Percentiles rank a stretch among this genome's conserved stretches.
Conservation (phyloP, 1,140 invertebrate genomes). For the Tetraneura akinire region DNA sequence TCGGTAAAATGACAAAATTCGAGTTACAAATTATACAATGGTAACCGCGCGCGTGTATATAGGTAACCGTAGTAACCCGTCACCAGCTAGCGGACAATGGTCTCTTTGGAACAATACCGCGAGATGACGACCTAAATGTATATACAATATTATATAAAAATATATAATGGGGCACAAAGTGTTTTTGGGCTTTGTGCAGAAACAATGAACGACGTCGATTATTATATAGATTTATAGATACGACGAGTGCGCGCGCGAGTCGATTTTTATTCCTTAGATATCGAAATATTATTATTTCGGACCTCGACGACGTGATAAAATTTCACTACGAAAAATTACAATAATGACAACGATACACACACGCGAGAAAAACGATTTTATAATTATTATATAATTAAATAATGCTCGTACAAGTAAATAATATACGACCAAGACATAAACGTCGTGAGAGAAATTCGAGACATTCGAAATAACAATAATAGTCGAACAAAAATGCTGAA, state of each 20-base stretch:
- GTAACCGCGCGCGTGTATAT: not conserved
- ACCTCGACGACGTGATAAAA: not conserved
- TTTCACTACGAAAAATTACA: not conserved
- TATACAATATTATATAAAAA: too few species aligned
- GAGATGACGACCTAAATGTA: not conserved
- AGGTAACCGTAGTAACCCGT: not conserved
- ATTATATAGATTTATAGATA: too few species aligned
- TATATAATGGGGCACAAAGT: slow-evolving; percentile 33
- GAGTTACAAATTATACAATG: slow-evolving; percentile 39
- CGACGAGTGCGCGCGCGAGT: too few species aligned
- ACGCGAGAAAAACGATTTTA: not conserved
- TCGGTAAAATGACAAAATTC: not conserved
- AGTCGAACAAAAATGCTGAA: too few species aligned
- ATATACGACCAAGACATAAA: too few species aligned
- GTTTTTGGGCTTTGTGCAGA: slow-evolving; percentile 37
- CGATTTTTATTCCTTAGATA: too few species aligned
- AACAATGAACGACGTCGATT: slow-evolving; percentile 45
- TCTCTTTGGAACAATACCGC: slow-evolving; percentile 24
- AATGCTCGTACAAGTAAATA: too few species aligned
- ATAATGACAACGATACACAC: not conserved
- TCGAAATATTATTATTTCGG: not conserved
- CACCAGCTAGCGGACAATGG: not conserved
- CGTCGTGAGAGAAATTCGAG: too few species aligned
- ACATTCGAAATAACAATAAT: not conserved
- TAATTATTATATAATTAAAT: too few species aligned